Evolutionary conservation across 2,113 vertebrate genomes (phyloP).

Genomic region (Genyomyrus donnyi): DNA sequence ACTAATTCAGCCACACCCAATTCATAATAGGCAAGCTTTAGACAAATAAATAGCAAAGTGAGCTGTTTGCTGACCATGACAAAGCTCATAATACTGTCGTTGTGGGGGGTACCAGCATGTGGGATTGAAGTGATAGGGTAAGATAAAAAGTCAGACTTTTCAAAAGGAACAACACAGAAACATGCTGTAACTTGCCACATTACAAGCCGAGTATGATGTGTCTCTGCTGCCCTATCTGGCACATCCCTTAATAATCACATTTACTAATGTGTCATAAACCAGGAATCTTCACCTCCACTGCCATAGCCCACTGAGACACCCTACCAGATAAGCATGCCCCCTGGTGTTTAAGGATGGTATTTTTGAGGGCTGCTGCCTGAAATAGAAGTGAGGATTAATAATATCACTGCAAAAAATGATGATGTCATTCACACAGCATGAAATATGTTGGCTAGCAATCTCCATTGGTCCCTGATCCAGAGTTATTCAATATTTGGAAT

Average conservation of each 20-base stretch:
- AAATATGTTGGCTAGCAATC: neutral
- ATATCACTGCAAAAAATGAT: neutral
- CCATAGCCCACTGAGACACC: neutral
- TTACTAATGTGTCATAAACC: neutral
- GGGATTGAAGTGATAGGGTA: neutral
- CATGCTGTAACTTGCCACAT: neutral
- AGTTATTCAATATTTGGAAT: neutral
- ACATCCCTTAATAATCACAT: neutral
- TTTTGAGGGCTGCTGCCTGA: neutral
- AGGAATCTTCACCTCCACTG: neutral
- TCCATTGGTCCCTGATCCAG: neutral
- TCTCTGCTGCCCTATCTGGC: neutral
- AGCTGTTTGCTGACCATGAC: neutral
- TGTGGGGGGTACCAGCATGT: neutral
- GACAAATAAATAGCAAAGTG: neutral
- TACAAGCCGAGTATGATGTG: neutral
- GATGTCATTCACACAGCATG: neutral
- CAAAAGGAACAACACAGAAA: neutral
- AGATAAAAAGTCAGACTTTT: neutral
- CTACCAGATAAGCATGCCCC: neutral
- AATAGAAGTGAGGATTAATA: neutral
- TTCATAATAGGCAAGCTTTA: too few relatives aligned
- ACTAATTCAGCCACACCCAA: neutral
- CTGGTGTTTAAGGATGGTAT: neutral
- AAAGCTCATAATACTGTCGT: neutral